Evolutionary conservation across 2,888 invertebrate species (phyloP), one percentile per base, ranked within the genome.

Genomic region (Rutpela maculata): DNA sequence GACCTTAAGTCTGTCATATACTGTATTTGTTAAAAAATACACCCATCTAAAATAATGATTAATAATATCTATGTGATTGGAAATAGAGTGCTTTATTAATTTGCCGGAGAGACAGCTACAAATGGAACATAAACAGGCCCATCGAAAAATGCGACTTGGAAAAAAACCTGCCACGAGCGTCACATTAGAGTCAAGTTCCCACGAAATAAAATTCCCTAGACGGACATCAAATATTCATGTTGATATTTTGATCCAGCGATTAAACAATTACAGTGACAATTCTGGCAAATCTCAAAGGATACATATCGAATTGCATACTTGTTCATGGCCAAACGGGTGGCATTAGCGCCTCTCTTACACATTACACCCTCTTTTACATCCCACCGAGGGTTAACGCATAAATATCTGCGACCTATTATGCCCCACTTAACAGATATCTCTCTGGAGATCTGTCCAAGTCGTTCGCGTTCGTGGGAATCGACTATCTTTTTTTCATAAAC

Each of bases 251-350:
- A 85, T 84, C 80, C 80, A 66, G 38, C 84, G 83, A 83, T 85
- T 85, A 84, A 83, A 81, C 84, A 83, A 85, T 84, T 84, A 84
- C 83, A 81, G 81, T 77, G 83, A 83, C 83, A 82, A 81, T 82
- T 81, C 76, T 18, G 38, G 67, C 43, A 22, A 80, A 77, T 76
- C 83, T 80, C 79, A 43, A 65, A 81, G 81, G 79, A 75, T 77
- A 75, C 72, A 78, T 80, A 78, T 78, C 76, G 71, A 71, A 74
- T 76, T 62, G 55, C 74, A 59, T 60, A 55, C 75, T 73, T 75
- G 75, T 63, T 63, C 65, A 31, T 43, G 18, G 55, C 63, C 35
- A 56, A 67, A 71, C 72, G 67, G 59, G 59, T 22, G 65, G 63
- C 43, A 35, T 50, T 50, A 50, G 50, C 50, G 50, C 50, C 50